These are phyloP conservation scores for Muscicapa striata DNA, from an alignment of 2,797 vertebrate species.

Conservation along the genomic window DNA sequence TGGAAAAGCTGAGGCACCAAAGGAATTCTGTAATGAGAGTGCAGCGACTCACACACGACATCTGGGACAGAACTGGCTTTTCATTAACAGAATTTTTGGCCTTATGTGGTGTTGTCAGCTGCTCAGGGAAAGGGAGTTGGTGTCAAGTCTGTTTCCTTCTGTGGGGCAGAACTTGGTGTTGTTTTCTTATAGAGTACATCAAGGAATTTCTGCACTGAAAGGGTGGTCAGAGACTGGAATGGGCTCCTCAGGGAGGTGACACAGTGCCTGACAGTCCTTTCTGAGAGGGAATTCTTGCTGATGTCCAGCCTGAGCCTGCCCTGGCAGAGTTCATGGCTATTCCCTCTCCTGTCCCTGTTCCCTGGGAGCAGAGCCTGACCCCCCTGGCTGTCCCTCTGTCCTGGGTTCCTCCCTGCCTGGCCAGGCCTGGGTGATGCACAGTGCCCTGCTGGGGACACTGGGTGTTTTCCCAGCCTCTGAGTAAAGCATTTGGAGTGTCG, in stretches of 20 bases:
- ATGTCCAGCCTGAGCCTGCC: background rate
- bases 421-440: background rate
- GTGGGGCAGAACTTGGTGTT: background rate
- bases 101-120: background rate
- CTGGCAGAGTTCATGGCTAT: accelerated
- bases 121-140: accelerated
- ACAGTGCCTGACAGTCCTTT: background rate
- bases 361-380: background rate
- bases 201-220: background rate
- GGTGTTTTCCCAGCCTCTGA: background rate
- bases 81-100: background rate
- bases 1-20: background rate
- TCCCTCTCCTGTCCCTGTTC: background rate
- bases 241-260: background rate
- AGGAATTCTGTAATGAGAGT: background rate
- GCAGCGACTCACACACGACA: background rate
- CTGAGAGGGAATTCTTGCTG: background rate
- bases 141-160: background rate
- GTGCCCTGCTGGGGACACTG: background rate
- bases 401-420: background rate
- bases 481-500: background rate
- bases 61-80: background rate
- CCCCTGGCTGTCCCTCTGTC: background rate
- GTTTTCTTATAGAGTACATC: background rate
- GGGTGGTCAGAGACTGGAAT: background rate